These are phyloP conservation scores for Anguilla rostrata DNA, from an alignment of 2,113 vertebrate species.

Conservation along the genomic window DNA sequence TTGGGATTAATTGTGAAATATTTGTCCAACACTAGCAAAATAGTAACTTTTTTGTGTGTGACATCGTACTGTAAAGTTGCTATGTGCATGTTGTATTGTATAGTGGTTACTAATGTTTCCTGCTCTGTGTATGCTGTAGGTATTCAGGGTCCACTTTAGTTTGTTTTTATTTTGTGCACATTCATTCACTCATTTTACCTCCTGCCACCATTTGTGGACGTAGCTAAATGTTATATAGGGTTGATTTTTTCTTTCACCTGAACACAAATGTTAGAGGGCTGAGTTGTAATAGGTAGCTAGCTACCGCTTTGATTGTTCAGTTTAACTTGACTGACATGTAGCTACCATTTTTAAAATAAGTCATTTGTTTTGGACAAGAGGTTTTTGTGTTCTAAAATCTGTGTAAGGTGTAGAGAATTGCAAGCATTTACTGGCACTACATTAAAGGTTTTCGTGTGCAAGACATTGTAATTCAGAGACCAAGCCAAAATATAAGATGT, in stretches of 20 bases:
- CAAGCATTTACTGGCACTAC: neutral
- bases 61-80: neutral
- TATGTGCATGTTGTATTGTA: neutral
- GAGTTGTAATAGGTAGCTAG: neutral
- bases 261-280: neutral
- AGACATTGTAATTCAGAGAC: neutral
- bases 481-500: neutral
- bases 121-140: too few relatives aligned
- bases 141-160: neutral
- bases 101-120: neutral
- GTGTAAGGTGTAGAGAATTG: neutral
- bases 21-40: neutral
- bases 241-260: neutral
- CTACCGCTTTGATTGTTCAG: neutral
- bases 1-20: neutral
- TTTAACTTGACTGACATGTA: neutral
- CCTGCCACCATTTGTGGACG: neutral
- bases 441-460: neutral
- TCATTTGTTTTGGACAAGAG: neutral
- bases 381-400: neutral
- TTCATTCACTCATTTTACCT: neutral
- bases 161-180: neutral
- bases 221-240: neutral
- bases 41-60: neutral
- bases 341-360: neutral